phyloP scores from a whole-genome alignment of 53 echinoderm and acorn worm genomes.

The Henricia sp. region DNA sequence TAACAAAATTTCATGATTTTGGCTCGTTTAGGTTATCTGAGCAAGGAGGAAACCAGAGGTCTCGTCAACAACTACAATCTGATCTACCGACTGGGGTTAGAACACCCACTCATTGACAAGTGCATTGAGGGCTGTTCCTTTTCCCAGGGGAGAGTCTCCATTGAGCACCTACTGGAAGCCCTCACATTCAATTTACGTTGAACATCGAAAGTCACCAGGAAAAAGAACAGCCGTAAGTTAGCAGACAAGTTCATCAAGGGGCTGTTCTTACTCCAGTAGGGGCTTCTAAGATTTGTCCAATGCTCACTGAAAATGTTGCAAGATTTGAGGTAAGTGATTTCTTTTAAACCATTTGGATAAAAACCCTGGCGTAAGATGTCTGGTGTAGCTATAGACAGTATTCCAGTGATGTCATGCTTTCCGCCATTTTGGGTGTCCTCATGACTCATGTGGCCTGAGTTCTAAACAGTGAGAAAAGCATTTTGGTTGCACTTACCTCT shows the following conservation, averaged over 20 bases:
- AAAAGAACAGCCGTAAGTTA: neutral
- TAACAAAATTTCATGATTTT: neutral
- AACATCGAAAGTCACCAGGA: neutral
- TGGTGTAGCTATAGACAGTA: too few species aligned
- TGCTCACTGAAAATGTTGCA: neutral
- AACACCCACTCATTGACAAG: constrained; percentile 67
- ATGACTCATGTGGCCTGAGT: too few species aligned
- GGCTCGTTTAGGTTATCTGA: constrained; percentile 75
- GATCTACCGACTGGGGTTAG: constrained; percentile 85
- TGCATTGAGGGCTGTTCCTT: constrained; percentile 66
- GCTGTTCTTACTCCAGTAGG: neutral
- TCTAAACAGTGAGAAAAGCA: too few species aligned
- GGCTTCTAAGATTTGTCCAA: neutral
- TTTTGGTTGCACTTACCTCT: too few species aligned
- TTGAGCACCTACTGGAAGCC: constrained; percentile 87
- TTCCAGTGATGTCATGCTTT: too few species aligned
- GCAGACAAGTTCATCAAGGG: too few species aligned
- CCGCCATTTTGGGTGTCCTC: too few species aligned
- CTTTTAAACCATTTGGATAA: neutral
- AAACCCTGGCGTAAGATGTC: too few species aligned
- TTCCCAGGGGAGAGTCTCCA: constrained; percentile 72
- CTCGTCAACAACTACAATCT: constrained; percentile 95
- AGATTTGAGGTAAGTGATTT: neutral
- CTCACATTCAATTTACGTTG: constrained; percentile 74
- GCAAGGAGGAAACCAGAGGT: constrained; percentile 79